Evolutionary conservation across 2,113 vertebrate genomes (phyloP).

Genomic region (Hyperopisus bebe): DNA sequence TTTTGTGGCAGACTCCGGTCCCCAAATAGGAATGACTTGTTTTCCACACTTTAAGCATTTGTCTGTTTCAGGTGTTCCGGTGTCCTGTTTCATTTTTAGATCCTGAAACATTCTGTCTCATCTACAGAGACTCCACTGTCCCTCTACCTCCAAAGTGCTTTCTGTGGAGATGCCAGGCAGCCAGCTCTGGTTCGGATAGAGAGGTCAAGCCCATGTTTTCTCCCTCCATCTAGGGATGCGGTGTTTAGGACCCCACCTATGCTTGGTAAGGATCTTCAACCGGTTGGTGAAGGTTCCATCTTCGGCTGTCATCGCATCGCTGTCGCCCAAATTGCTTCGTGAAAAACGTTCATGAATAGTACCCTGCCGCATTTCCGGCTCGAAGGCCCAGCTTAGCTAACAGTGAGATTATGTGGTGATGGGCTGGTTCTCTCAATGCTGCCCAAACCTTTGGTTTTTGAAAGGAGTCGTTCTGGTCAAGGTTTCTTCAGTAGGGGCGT

Average conservation of each 20-base stretch:
- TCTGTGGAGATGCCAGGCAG: constrained; percentile 39
- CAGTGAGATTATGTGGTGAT: not conserved
- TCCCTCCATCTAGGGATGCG: not conserved
- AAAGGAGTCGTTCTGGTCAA: not conserved
- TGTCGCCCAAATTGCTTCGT: not conserved
- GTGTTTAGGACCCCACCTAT: not conserved
- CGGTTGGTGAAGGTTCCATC: not conserved
- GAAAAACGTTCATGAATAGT: not conserved
- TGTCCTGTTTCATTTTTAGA: constrained; percentile 20
- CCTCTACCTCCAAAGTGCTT: constrained; percentile 59
- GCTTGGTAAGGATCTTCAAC: not conserved
- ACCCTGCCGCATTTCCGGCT: not conserved
- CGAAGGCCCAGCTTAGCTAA: not conserved
- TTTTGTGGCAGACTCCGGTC: not conserved
- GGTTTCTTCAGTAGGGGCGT: not conserved
- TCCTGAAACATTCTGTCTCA: not conserved
- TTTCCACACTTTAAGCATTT: not conserved
- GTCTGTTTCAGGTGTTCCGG: not conserved
- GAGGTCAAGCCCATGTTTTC: not conserved
- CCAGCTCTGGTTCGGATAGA: not conserved
- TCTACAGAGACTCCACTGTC: constrained; percentile 65
- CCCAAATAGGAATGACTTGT: not conserved
- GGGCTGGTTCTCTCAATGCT: not conserved
- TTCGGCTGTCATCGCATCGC: not conserved
- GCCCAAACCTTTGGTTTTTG: not conserved